A percentile compares a stretch with the other conserved stretches of the same genome.
These are phyloP conservation scores for Megaustenia siamemsis DNA, from an alignment of 2,888 invertebrate genomes.

Conservation along the genomic window DNA sequence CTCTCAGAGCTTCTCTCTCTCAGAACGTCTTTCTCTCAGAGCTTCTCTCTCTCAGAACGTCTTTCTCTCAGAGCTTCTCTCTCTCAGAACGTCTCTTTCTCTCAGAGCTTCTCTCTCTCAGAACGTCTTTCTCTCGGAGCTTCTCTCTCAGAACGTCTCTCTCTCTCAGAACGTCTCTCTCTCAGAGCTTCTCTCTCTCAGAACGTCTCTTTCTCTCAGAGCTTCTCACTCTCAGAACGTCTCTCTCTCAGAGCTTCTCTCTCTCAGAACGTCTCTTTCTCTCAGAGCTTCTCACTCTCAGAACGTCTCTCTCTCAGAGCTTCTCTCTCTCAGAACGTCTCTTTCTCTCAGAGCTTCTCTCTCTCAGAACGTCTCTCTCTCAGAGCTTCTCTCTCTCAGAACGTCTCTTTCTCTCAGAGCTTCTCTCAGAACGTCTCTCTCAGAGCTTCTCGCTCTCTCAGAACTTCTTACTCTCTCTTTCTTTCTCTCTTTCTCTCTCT, in stretches of 20 bases:
- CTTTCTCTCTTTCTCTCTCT: neutral
- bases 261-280: neutral
- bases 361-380: neutral
- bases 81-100: too few species aligned
- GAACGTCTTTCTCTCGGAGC: too few species aligned
- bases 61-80: too few species aligned
- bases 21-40: too few species aligned
- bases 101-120: too few species aligned
- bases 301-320: neutral
- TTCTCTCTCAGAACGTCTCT: too few species aligned
- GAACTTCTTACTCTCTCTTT: neutral
- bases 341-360: neutral
- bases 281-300: neutral
- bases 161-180: too few species aligned
- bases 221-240: too few species aligned
- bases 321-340: neutral
- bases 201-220: neutral
- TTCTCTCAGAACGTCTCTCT: neutral
- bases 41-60: too few species aligned
- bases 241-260: too few species aligned
- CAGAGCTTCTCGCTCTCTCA: neutral
- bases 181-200: constrained; percentile 28
- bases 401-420: neutral
- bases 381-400: neutral
- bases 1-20: too few species aligned